Conservation (phyloP, 2,888 invertebrate species). For the Platycheirus albimanus region DNA sequence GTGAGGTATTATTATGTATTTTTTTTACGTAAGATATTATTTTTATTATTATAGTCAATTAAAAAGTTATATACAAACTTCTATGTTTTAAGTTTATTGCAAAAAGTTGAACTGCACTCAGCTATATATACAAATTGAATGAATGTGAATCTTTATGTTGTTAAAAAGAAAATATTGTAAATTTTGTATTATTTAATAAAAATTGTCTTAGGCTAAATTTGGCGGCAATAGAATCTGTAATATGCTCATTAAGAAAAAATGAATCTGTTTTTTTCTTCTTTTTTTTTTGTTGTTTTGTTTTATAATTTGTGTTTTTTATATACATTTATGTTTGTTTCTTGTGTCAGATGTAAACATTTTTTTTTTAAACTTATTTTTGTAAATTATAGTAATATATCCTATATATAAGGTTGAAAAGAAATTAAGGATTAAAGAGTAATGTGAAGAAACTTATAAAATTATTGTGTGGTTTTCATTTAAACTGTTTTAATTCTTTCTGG, state of each 20-base stretch:
- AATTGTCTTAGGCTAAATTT: constrained; percentile 41
- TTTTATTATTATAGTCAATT: constrained; percentile 59
- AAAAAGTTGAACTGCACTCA: constrained; percentile 51
- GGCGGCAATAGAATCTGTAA: constrained; percentile 12
- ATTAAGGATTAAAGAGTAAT: constrained; percentile 56
- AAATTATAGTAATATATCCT: constrained; percentile 49
- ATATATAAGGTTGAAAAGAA: constrained; percentile 61
- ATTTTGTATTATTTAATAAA: background rate
- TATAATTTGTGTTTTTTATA: constrained; percentile 18
- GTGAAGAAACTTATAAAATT: constrained; percentile 58
- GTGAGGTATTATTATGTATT: constrained; percentile 52
- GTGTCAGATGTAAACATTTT: constrained; percentile 39
- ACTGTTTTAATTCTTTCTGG: too few relatives aligned
- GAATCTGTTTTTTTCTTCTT: constrained; percentile 50
- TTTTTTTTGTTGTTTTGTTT: constrained; percentile 29
- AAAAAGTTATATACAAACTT: constrained; percentile 2
- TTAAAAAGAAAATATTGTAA: constrained; percentile 26
- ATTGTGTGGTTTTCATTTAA: constrained; percentile 21
- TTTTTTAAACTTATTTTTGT: constrained; percentile 57
- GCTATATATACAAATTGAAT: constrained; percentile 43
- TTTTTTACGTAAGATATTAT: constrained; percentile 66
- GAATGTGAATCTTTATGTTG: constrained; percentile 45
- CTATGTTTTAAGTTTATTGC: constrained; percentile 36
- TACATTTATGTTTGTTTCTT: constrained; percentile 15
- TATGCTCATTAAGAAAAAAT: constrained; percentile 48